These are phyloP conservation scores for Musca domestica DNA, from an alignment of 1,140 invertebrate genomes.

Conservation along the genomic window DNA sequence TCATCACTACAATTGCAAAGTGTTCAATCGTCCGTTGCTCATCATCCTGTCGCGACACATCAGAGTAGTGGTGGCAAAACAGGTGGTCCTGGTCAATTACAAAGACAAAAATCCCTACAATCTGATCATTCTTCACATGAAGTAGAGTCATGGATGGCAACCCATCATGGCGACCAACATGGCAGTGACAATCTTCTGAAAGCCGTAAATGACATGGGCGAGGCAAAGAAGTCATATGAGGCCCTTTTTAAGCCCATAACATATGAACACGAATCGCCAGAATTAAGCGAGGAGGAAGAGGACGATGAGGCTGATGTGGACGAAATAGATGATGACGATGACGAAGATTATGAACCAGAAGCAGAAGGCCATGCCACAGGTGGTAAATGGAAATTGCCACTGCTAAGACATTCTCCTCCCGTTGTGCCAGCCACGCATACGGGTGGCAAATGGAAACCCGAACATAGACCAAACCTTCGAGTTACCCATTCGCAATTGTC, in stretches of 20 bases:
- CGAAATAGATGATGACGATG: conserved; percentile 63
- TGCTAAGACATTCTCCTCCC: conserved; percentile 52
- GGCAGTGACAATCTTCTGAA: conserved; percentile 63
- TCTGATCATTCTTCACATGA: conserved; percentile 24
- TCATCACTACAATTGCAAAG: conserved; percentile 80
- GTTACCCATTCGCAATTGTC: conserved; percentile 37
- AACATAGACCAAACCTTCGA: conserved; percentile 38
- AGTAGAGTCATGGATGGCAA: conserved; percentile 25
- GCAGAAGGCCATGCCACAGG: conserved; percentile 46
- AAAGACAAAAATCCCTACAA: conserved; percentile 9
- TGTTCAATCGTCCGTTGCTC: conserved; percentile 59
- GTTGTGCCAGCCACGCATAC: conserved; percentile 64
- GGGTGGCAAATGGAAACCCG: conserved; percentile 71
- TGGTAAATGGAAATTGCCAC: conserved; percentile 64
- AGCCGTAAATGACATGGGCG: conserved; percentile 61
- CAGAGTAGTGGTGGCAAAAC: conserved; percentile 50
- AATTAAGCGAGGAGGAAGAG: conserved; percentile 55
- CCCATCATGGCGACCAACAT: conserved; percentile 42
- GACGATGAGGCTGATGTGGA: conserved; percentile 58
- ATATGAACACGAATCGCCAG: conserved; percentile 52
- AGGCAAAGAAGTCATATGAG: conserved; percentile 54
- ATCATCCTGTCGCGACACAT: conserved; percentile 17
- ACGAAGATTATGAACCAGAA: conserved; percentile 55
- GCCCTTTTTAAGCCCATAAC: conserved; percentile 49
- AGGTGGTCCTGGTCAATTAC: conserved; percentile 38